These are phyloP conservation scores for Muraenolepis orangiensis DNA, from an alignment of 2,797 vertebrate species.

Conservation along the genomic window DNA sequence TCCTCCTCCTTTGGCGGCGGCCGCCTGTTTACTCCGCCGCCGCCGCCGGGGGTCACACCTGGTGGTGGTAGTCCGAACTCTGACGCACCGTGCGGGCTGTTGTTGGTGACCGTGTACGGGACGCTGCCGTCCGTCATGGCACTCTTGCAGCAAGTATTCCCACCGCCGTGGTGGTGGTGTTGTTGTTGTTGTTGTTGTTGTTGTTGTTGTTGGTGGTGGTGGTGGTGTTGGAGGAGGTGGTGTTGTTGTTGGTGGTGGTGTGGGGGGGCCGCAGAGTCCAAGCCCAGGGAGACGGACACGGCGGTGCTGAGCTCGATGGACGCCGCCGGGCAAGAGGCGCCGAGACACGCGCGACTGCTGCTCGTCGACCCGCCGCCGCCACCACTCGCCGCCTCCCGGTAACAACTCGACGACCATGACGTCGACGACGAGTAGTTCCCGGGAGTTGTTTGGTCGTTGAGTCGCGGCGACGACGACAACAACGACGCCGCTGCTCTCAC, in stretches of 20 bases:
- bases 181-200: too few relatives aligned
- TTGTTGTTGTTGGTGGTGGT: slow-evolving; percentile 1
- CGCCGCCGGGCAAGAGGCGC: too few relatives aligned
- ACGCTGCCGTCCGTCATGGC: too few relatives aligned
- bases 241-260: too few relatives aligned
- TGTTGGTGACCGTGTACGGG: slow-evolving; percentile 3
- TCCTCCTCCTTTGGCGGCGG: background rate
- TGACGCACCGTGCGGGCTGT: background rate
- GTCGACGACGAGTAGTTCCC: too few relatives aligned
- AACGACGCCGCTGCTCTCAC: slow-evolving; percentile 31
- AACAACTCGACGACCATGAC: too few relatives aligned
- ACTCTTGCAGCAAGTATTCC: too few relatives aligned
- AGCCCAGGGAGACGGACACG: slow-evolving; percentile 63
- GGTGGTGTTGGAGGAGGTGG: background rate
- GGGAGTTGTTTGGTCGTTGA: too few relatives aligned
- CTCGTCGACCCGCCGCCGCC: slow-evolving; percentile 31
- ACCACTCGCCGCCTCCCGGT: too few relatives aligned
- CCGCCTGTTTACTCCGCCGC: background rate
- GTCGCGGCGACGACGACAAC: slow-evolving; percentile 19
- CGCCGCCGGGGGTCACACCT: background rate
- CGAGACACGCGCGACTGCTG: too few relatives aligned
- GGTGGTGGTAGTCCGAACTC: slow-evolving; percentile 19
- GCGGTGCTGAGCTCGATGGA: slow-evolving; percentile 55
- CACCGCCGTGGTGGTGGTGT: too few relatives aligned
- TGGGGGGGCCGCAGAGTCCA: slow-evolving; percentile 35